Percentiles rank a stretch among this genome's conserved stretches.
phyloP scores from a whole-genome alignment of 2,888 invertebrate species.

The Pycnomerus fuliginosus region DNA sequence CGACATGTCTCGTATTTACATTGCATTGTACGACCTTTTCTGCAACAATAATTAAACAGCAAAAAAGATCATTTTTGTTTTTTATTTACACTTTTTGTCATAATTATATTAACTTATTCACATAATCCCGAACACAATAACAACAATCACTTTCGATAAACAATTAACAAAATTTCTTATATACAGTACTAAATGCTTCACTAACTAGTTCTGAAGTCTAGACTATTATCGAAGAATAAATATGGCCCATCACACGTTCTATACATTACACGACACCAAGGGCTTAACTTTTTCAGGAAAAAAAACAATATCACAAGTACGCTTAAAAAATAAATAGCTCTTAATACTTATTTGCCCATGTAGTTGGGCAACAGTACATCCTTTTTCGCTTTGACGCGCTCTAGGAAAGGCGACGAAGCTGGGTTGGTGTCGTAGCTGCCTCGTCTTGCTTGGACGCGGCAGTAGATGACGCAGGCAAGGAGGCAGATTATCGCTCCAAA shows the following conservation, averaged over 20 bases:
- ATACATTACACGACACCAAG: slow-evolving; percentile 2
- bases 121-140: background rate
- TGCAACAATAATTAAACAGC: too few relatives aligned
- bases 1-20: too few relatives aligned
- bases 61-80: too few relatives aligned
- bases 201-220: too few relatives aligned
- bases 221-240: too few relatives aligned
- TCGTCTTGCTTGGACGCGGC: slow-evolving; percentile 4
- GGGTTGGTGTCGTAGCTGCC: slow-evolving; percentile 18
- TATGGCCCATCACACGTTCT: too few relatives aligned
- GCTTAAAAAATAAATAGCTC: too few relatives aligned
- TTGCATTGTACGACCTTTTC: too few relatives aligned
- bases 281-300: slow-evolving; percentile 8
- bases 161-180: background rate
- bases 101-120: slow-evolving; percentile 3
- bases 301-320: too few relatives aligned
- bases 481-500: background rate
- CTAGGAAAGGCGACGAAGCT: slow-evolving; percentile 5
- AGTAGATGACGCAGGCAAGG: slow-evolving; percentile 1
- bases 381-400: slow-evolving; percentile 7
- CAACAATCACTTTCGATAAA: background rate
- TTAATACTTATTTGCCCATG: slow-evolving; percentile 7
- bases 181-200: background rate
- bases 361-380: slow-evolving; percentile 9
- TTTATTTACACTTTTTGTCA: background rate